Base-by-base conservation (phyloP, 2,888 invertebrate genomes). In the Adelphocoris suturalis region DNA sequence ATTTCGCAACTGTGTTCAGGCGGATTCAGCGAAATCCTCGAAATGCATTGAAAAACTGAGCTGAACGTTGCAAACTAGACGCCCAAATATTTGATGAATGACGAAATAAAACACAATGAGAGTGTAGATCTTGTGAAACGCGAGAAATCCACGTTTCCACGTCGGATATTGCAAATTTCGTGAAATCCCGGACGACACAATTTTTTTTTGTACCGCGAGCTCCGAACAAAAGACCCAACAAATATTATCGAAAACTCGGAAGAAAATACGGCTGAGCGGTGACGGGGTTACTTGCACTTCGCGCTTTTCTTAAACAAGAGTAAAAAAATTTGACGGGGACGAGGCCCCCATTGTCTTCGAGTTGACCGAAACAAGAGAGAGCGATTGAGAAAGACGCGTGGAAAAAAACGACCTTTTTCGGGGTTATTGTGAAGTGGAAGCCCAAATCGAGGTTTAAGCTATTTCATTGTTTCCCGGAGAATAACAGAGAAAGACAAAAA, bases 371-470 rank as follows among this genome's bases (percentile, higher is more conserved):
- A 37, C 37, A 37, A 16, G 52, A 19, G 61, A 61, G 61, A 61
- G 68, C 68, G 3, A 68, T 68, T 68, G 68, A 68, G 68, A 68
- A 19, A 68, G 68, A 68, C 68, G 68, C 68, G 68, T 68, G 68
- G 68, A 68, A 68, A 68, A 48, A 52, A 68, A 68, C 19, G 12
- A 27, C 27, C 68, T 23, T 68, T 23, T 68, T 9, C 19, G 13
- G 27, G 68, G 68, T 23, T 23, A 68, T 68, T 68, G 68, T 23
- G 27, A 61, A 23, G 19, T 19, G 27, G 23, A 13, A 19, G 23
- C 68, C 68, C 5, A 68, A 19, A 23, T 23, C 12, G 68, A 23
- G 16, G 68, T 68, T 13, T 27, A 9, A 68, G 19, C 57, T 57
- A 19, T 68, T 19, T 23, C 68, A 27, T 68, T 68, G 68, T 68